Conservation (phyloP, 2,113 vertebrate genomes). For the Odocoileus hemionus region DNA sequence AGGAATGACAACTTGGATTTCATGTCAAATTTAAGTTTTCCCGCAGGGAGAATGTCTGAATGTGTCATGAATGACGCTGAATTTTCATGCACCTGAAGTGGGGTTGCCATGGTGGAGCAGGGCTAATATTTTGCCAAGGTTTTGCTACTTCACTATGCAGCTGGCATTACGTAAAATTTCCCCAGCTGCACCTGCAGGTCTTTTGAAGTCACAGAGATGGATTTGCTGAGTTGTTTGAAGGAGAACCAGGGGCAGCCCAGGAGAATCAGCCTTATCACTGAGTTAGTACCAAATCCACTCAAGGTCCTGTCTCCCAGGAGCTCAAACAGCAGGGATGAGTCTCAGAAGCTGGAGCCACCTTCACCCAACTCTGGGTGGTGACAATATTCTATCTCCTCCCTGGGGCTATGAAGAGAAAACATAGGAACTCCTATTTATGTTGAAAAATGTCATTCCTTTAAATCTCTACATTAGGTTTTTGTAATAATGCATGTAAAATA, state of each 20-base stretch:
- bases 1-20: neutral
- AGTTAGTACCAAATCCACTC: neutral
- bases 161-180: neutral
- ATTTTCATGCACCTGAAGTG: neutral
- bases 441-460: neutral
- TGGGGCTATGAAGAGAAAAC: neutral
- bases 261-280: neutral
- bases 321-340: fast-evolving
- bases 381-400: neutral
- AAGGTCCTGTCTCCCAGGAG: neutral
- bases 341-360: neutral
- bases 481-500: neutral
- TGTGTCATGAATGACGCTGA: neutral
- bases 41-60: neutral
- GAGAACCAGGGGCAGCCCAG: neutral
- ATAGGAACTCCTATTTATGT: neutral
- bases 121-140: slow-evolving; percentile 26
- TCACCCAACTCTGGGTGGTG: neutral
- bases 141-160: neutral
- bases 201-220: neutral
- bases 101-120: neutral
- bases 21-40: neutral
- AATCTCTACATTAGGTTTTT: neutral
- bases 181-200: slow-evolving; percentile 25
- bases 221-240: neutral